Evolutionary conservation across 2,888 invertebrate genomes (phyloP).

Genomic region (Balanococcus diminutus): DNA sequence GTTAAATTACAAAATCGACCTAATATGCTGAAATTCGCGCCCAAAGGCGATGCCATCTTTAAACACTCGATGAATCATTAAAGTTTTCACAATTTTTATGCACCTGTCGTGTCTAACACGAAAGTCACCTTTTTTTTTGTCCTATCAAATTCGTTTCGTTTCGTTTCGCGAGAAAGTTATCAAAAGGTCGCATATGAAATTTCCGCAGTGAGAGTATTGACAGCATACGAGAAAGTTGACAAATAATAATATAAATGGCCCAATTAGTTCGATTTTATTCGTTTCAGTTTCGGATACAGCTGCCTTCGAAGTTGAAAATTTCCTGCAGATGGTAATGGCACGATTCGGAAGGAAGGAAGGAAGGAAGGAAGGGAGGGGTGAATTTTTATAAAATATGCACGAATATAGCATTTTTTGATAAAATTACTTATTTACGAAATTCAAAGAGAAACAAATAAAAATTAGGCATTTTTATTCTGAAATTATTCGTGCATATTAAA

Average conservation of each 20-base stretch:
- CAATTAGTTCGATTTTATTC: not conserved
- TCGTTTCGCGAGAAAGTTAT: not conserved
- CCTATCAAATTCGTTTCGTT: not conserved
- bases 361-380: no score
- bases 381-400: no score
- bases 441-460: no score
- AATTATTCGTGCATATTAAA: no score
- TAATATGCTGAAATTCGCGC: conserved; percentile 29
- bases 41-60: not conserved
- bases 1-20: conserved; percentile 6
- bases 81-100: not conserved
- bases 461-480: no score
- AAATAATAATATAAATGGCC: not conserved
- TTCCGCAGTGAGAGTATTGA: not conserved
- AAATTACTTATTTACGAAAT: no score
- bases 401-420: no score
- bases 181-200: not conserved
- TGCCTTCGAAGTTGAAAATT: not conserved
- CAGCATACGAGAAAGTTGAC: not conserved
- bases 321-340: not conserved
- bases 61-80: not conserved
- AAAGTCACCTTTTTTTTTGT: not conserved
- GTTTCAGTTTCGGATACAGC: not conserved
- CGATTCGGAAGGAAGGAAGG: no score
- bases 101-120: not conserved